Conservation (phyloP, 2,797 vertebrate species). For the Spondyliosoma cantharus region DNA sequence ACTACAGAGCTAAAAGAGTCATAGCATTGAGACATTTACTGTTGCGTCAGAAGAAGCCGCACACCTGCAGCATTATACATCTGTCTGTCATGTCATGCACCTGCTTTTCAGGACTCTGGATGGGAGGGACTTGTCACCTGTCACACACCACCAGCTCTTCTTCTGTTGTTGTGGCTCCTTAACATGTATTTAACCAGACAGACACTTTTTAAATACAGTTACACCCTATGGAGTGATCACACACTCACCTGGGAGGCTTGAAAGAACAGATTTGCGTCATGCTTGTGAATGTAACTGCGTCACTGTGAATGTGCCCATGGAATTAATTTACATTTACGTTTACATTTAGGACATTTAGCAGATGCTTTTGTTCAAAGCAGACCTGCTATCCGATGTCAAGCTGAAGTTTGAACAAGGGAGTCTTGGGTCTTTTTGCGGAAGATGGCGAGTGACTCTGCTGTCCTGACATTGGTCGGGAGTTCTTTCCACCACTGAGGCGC, state of each 20-base stretch:
- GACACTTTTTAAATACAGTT: slow-evolving; percentile 15
- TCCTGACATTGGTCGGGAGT: no score
- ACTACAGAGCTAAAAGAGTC: slow-evolving; percentile 5
- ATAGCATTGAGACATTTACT: slow-evolving; percentile 2
- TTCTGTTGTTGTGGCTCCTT: neutral
- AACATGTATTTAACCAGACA: neutral
- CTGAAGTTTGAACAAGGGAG: no score
- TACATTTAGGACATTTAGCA: no score
- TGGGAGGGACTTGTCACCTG: slow-evolving; percentile 9
- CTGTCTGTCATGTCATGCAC: slow-evolving; percentile 9
- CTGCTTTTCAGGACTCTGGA: slow-evolving; percentile 35
- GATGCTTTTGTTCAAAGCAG: no score
- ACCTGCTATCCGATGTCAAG: no score
- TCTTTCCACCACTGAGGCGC: no score
- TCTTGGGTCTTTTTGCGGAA: no score
- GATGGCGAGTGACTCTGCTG: no score
- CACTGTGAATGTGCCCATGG: no score
- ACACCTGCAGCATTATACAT: slow-evolving; percentile 29
- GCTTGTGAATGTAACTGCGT: no score
- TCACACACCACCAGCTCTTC: neutral
- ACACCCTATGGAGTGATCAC: neutral
- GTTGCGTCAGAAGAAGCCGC: slow-evolving; percentile 40
- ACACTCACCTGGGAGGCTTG: neutral
- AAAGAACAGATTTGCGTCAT: neutral
- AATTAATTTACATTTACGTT: no score